These are phyloP conservation scores for Aegithalos caudatus DNA, from an alignment of 2,113 vertebrate species.

Conservation along the genomic window DNA sequence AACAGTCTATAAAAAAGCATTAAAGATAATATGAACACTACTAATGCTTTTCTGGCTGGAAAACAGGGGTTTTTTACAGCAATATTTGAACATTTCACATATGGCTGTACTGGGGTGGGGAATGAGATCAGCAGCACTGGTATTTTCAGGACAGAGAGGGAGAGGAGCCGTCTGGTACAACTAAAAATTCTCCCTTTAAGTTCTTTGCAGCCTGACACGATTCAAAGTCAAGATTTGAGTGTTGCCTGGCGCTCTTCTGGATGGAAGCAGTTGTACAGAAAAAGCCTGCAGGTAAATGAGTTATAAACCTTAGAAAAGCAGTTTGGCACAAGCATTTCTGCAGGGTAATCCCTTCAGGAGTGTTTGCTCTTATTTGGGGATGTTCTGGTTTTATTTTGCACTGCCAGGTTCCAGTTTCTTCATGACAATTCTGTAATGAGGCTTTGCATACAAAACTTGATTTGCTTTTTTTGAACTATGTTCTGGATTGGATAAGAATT, in stretches of 20 bases:
- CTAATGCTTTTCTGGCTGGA: neutral
- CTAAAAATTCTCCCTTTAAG: neutral
- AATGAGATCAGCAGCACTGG: neutral
- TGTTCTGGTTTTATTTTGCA: neutral
- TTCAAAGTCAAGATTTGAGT: neutral
- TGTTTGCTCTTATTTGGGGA: neutral
- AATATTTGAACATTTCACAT: neutral
- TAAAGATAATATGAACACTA: neutral
- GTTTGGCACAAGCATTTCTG: neutral
- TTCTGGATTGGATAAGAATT: neutral
- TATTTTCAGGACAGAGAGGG: neutral
- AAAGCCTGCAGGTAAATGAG: neutral
- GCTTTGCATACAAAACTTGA: neutral
- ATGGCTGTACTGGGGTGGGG: neutral
- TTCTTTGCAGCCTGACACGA: neutral
- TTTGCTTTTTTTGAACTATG: neutral
- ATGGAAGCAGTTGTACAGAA: neutral
- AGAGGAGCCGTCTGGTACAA: neutral
- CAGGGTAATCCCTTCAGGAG: neutral
- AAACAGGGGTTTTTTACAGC: neutral
- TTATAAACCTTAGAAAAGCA: neutral
- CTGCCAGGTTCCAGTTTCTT: neutral
- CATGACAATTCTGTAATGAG: neutral
- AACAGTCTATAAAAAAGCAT: neutral
- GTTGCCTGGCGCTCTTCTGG: neutral